Conservation (phyloP, 2,888 invertebrate genomes). For the Galeruca laticollis region DNA sequence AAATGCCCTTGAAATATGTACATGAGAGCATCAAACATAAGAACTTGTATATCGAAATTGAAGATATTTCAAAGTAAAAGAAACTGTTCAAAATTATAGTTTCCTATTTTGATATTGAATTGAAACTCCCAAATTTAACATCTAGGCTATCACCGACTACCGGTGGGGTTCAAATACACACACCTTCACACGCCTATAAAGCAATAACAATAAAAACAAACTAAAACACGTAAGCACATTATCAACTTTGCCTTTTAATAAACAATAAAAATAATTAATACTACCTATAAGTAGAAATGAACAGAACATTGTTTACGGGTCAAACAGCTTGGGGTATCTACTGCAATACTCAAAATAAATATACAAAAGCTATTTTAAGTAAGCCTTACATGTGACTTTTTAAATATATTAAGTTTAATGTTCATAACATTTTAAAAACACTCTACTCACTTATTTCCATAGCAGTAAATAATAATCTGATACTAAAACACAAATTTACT, state of each 20-base stretch:
- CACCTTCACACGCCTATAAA: conserved; percentile 9
- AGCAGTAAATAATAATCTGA: conserved; percentile 51
- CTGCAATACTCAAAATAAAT: conserved; percentile 39
- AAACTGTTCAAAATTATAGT: neutral
- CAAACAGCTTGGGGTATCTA: conserved; percentile 59
- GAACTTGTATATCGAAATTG: neutral
- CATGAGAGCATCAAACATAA: neutral
- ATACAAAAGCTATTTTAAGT: conserved; percentile 34
- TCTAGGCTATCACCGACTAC: conserved; percentile 19
- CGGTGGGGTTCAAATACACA: conserved; percentile 18
- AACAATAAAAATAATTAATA: conserved; percentile 6
- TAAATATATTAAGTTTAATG: conserved; percentile 1
- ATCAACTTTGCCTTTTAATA: neutral
- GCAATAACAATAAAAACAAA: conserved; percentile 27
- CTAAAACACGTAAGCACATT: conserved; percentile 24
- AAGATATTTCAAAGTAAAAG: neutral
- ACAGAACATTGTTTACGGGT: conserved; percentile 48
- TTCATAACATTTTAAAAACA: conserved; percentile 23
- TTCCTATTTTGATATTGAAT: neutral
- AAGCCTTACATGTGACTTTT: conserved; percentile 9
- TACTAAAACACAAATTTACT: conserved; percentile 55
- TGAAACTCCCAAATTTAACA: neutral
- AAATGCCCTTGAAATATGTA: conserved; percentile 44
- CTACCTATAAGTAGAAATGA: conserved; percentile 17
- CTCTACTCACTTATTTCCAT: conserved; percentile 56